Base-by-base conservation (phyloP, 2,888 invertebrate species). In the Aleiodes testaceus region DNA sequence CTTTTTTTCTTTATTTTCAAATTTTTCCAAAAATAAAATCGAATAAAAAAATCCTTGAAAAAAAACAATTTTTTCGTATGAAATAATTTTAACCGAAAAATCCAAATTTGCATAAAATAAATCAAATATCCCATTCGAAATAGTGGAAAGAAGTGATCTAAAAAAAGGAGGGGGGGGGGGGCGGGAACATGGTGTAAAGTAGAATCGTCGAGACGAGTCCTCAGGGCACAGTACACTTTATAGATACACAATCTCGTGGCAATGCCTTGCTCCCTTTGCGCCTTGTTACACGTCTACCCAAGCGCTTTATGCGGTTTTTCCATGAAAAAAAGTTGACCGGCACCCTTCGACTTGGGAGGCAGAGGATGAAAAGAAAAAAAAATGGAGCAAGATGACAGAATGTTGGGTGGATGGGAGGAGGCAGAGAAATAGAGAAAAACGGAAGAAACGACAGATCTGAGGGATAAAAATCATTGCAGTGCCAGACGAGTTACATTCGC, bases 141-240 rank as follows among this genome's bases (percentile, higher is more conserved):
- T n/a, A 36, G 36, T 9, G 5, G 5, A 30, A 36, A 45, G 20
- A 22, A 36, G 16, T 47, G 22, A 3, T 1, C 6, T 5, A 9
- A 14, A 12, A 49, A 59, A 47, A 2, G 14, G 11, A 11, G 16
- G 11, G 6, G 55, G 12, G 1, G 45, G 14, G 1, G 6, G 14
- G 14, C 4, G 12, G 45, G 14, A 7, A 66, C 18, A 44, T 63
- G 22, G 18, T 6, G 22, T 66, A 20, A 67, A 47, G 16, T 47
- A 26, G 59, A 67, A 67, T 67, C 12, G 67, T 59, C 67, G 26
- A 6, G 53, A 55, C 44, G 14, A 55, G 55, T 45, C 55, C 47
- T 30, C 3, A 6, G 55, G 30, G 26, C 45, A 49, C 22, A 16
- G 12, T 47, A 45, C 42, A 67, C 47, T 7, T 16, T 47, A 16